Conservation (phyloP, 2,113 vertebrate genomes). For the Helogale parvula region DNA sequence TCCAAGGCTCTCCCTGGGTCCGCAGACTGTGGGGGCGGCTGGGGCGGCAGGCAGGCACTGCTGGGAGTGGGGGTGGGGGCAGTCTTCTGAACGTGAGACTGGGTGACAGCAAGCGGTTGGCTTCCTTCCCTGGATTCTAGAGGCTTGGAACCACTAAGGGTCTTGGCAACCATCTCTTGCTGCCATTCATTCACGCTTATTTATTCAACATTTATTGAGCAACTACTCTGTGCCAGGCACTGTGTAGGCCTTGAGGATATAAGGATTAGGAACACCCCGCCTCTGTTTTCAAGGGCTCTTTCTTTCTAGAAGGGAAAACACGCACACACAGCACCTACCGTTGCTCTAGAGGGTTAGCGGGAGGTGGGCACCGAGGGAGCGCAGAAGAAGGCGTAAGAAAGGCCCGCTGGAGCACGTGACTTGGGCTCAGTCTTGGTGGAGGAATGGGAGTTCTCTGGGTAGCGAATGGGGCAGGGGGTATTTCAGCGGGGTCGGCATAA, state of each 20-base stretch:
- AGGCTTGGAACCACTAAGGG: not conserved
- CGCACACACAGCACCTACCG: not conserved
- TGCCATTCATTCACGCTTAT: not conserved
- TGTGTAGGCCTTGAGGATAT: not conserved
- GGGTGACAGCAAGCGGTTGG: not conserved
- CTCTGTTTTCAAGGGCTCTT: not conserved
- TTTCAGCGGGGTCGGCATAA: not conserved
- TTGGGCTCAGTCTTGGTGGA: not conserved
- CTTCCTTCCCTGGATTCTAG: conserved; percentile 34
- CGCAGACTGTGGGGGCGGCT: conserved; percentile 18
- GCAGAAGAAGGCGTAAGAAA: not conserved
- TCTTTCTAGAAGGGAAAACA: not conserved
- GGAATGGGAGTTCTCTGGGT: not conserved
- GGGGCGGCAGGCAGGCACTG: not conserved
- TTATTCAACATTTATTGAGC: conserved; percentile 25
- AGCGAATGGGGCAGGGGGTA: not conserved
- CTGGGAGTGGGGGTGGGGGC: not conserved
- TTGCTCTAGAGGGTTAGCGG: too few species aligned
- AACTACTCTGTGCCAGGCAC: not conserved
- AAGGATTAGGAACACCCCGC: not conserved
- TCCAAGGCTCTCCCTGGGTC: conserved; percentile 58
- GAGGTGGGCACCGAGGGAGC: not conserved
- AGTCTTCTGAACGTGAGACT: not conserved
- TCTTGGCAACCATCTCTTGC: not conserved
- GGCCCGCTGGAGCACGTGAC: not conserved